These are phyloP conservation scores for Eonycteris spelaea DNA, from an alignment of 2,113 vertebrate species.

Conservation along the genomic window DNA sequence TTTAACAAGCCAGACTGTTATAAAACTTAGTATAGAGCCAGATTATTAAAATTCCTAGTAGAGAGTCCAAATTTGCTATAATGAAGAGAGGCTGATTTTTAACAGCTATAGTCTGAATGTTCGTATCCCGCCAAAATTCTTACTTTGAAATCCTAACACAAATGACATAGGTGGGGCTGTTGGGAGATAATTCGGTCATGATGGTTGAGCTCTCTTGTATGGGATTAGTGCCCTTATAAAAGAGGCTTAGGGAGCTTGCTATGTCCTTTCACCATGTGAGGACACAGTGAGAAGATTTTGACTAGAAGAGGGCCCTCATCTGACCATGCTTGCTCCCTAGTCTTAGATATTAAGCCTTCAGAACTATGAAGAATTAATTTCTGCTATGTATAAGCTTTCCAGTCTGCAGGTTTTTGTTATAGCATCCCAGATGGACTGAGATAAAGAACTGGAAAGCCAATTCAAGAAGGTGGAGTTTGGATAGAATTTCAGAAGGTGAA, in stretches of 20 bases:
- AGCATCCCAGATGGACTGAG: neutral
- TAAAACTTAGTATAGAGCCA: neutral
- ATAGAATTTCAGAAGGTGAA: neutral
- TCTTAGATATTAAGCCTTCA: neutral
- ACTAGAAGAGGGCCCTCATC: neutral
- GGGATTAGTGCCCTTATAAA: neutral
- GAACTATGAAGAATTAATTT: neutral
- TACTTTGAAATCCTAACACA: neutral
- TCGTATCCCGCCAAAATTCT: neutral
- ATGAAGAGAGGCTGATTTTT: neutral
- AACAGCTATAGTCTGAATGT: neutral
- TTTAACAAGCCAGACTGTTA: neutral
- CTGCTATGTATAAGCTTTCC: neutral
- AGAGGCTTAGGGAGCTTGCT: neutral
- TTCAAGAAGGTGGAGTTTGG: neutral
- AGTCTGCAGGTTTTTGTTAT: neutral
- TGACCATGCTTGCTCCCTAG: neutral
- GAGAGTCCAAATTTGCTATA: neutral
- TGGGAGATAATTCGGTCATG: too few relatives aligned
- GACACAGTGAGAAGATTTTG: neutral
- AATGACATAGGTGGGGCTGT: neutral
- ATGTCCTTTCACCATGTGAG: too few relatives aligned
- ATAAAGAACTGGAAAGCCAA: neutral
- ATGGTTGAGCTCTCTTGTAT: neutral
- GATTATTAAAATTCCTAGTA: neutral